Conservation (phyloP, 2,113 vertebrate genomes). For the Percopsis transmontana region DNA sequence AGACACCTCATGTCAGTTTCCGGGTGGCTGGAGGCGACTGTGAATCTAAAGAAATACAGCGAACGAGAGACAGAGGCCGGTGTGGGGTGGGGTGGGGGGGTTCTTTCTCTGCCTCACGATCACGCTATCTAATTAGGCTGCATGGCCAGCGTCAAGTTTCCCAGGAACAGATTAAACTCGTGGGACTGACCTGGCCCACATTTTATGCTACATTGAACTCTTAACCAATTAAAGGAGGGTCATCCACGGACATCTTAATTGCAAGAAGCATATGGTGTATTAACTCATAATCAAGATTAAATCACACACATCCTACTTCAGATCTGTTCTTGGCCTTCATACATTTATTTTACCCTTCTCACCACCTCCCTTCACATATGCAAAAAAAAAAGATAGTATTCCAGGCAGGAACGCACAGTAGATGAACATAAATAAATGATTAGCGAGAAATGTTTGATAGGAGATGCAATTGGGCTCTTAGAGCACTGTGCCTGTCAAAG, state of each 20-base stretch:
- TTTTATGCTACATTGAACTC: conserved; percentile 80
- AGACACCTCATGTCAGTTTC: too few relatives aligned
- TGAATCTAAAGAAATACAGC: too few relatives aligned
- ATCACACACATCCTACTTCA: conserved; percentile 62
- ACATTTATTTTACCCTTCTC: conserved; percentile 21
- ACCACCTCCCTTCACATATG: not conserved
- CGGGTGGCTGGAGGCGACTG: too few relatives aligned
- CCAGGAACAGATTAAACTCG: conserved; percentile 73
- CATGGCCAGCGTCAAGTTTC: conserved; percentile 23
- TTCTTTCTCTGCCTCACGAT: conserved; percentile 60
- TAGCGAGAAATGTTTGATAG: conserved; percentile 9
- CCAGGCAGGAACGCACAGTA: conserved; percentile 3
- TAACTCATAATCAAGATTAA: conserved; percentile 80
- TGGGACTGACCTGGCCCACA: conserved; percentile 76
- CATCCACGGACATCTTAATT: conserved; percentile 77
- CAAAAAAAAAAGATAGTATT: conserved; percentile 8
- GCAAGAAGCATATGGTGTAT: conserved; percentile 76
- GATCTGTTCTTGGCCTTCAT: conserved; percentile 40
- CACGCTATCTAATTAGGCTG: conserved; percentile 68
- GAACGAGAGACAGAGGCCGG: too few relatives aligned
- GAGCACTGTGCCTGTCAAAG: conserved; percentile 30
- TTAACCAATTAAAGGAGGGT: conserved; percentile 79
- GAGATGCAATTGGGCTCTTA: conserved; percentile 29
- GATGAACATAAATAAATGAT: conserved; percentile 6
- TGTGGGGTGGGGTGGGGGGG: too few relatives aligned